Evolutionary conservation across 2,888 invertebrate genomes (phyloP), one percentile per base, ranked within the genome.

Genomic region (Ennomos quercinarius): DNA sequence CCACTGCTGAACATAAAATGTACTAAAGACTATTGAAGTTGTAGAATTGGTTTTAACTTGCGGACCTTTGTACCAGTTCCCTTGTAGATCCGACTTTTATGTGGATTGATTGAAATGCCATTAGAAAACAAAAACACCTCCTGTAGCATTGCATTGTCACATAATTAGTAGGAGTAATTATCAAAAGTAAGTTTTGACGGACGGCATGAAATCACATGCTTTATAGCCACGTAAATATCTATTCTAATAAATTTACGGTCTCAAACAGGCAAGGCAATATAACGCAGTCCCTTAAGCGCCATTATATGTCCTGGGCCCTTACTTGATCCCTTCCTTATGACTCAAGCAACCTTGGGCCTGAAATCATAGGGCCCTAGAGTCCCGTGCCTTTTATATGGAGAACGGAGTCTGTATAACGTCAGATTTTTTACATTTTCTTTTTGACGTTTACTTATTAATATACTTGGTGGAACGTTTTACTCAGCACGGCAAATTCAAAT

Each of bases 251-350:
- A 59, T 59, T 34, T 48, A 58, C 39, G n/a, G 52, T n/a, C 52
- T 9, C 8, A 41, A 40, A 54, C 49, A 47, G 12, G 47, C 63
- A 62, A 74, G 71, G 64, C 64, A 61, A 67, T 61, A 67, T 61
- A 62, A 57, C 68, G 70, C 71, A 67, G 72, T 74, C 78, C 74
- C 77, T 74, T 68, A 71, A 72, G 76, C 73, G 68, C 70, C 73
- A 70, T 78, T 71, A 71, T 67, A 61, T 68, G 65, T 66, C 66
- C 58, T 40, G 39, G 43, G 60, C 51, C 55, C 51, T 61, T 61
- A 38, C 47, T 13, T 6, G 41, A 61, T 67, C 69, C 70, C 65
- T 70, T 69, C 70, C 73, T 67, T 68, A 69, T 72, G 74, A 75
- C 75, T 65, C 67, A 37, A 61, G 49, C 58, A 65, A 58, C 56